Evolutionary conservation across 2,888 invertebrate genomes (phyloP), one percentile per base, ranked within the genome.

Genomic region (Habrosyne pyritoides): DNA sequence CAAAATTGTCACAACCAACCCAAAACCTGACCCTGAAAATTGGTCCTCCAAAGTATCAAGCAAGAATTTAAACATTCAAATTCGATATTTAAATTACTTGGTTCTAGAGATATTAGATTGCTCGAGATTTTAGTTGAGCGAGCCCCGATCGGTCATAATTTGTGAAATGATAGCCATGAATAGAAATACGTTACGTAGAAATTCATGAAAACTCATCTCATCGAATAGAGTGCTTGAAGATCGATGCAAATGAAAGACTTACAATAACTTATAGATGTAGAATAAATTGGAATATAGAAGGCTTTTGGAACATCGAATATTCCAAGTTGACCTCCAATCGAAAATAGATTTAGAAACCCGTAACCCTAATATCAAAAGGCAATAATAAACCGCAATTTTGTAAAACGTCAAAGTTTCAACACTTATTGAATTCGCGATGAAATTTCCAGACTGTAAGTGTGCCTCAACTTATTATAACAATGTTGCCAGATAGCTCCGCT

Each of bases 391-490:
- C 42, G 18, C 18, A 42, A 42, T 42, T 42, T 42, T 18, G n/a
- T n/a, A 8, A 42, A 42, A 18, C 42, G 42, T 42, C 42, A 18
- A 42, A 42, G 42, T 42, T 42, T 42, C 42, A 18, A 18, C 18
- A 42, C 42, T 42, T 42, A 42, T 42, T 42, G 42, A 42, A 42
- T 42, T 42, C 18, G 18, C 42, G 42, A 42, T 18, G 18, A 42
- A 42, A 42, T 42, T 42, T 42, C 42, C 42, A 42, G 42, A 8
- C 18, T 42, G 42, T 42, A 42, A 42, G 42, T 42, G 42, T 8
- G 42, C 42, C 18, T 18, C 18, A 42, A 42, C 18, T 42, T 18
- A n/a, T 42, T 42, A 42, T 42, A 42, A 42, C 18, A 42, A 18
- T 42, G 14, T 42, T 42, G 42, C 33, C n/a, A 33, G 33, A 33